A percentile compares a stretch with the other conserved stretches of the same genome.
Evolutionary conservation across 2,797 vertebrate species (phyloP).

Genomic region (Cryptoblepharus egeriae): DNA sequence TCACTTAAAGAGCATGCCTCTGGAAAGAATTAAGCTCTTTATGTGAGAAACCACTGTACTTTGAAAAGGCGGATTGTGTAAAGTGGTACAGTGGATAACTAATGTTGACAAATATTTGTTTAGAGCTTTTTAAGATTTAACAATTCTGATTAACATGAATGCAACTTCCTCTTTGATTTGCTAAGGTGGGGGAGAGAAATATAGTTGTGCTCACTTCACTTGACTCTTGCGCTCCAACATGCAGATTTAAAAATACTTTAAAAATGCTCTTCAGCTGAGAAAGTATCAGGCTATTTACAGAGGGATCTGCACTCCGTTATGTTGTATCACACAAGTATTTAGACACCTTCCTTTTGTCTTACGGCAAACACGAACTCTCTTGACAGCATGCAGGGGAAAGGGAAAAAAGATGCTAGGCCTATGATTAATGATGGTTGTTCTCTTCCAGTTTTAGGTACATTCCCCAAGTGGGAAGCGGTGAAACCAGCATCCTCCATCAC

Average conservation of each 20-base stretch:
- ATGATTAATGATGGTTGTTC: slow-evolving; percentile 53
- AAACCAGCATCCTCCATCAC: slow-evolving; percentile 34
- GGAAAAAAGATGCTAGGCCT: slow-evolving; percentile 22
- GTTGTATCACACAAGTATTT: slow-evolving; percentile 27
- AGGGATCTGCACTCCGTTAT: slow-evolving; percentile 30
- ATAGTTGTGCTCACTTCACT: background rate
- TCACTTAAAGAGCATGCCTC: no score
- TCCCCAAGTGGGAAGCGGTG: slow-evolving; percentile 29
- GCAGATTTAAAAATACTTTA: background rate
- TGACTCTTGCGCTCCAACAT: background rate
- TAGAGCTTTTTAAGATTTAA: background rate
- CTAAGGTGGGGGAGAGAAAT: background rate
- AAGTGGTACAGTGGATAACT: no score
- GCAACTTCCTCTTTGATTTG: background rate
- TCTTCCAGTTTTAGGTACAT: slow-evolving; percentile 48
- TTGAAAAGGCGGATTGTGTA: no score
- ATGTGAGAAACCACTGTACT: no score
- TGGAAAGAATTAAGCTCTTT: no score
- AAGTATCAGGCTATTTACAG: background rate
- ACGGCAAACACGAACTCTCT: slow-evolving; percentile 47
- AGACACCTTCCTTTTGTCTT: slow-evolving; percentile 17
- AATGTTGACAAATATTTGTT: no score
- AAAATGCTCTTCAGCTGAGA: background rate
- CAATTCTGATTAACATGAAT: background rate
- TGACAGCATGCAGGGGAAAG: slow-evolving; percentile 17